phyloP scores from a whole-genome alignment of 1,140 invertebrate species.

The Pseudomyrmex concolor region DNA sequence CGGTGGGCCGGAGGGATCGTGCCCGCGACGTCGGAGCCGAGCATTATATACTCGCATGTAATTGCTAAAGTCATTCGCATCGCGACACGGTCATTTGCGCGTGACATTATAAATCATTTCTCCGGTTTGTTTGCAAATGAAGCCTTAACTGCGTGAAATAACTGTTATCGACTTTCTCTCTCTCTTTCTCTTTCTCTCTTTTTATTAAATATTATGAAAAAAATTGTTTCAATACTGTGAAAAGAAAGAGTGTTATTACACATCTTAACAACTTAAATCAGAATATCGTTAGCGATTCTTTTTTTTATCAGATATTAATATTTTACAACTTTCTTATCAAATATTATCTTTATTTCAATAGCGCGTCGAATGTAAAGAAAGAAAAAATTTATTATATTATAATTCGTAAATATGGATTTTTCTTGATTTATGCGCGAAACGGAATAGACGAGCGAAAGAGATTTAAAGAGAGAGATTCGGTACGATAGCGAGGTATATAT shows the following conservation, averaged over 20 bases:
- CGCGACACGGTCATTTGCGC: slow-evolving; percentile 34
- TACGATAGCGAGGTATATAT: background rate
- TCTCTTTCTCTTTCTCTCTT: too few relatives aligned
- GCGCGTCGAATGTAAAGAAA: too few relatives aligned
- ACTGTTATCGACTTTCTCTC: slow-evolving; percentile 2
- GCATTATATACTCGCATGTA: slow-evolving; percentile 20
- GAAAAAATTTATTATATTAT: too few relatives aligned
- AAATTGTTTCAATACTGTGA: background rate
- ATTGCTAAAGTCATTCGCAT: slow-evolving; percentile 15
- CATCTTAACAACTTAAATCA: too few relatives aligned
- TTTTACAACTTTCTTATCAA: too few relatives aligned
- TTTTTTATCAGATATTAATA: too few relatives aligned
- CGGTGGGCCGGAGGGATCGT: background rate
- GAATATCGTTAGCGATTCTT: too few relatives aligned
- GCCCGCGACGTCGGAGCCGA: background rate
- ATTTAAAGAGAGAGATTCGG: slow-evolving; percentile 11
- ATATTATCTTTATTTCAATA: too few relatives aligned
- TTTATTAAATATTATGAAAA: background rate
- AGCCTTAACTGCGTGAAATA: background rate
- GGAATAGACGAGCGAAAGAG: too few relatives aligned
- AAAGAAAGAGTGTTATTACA: background rate
- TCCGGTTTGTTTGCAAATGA: background rate
- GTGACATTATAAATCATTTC: slow-evolving; percentile 8
- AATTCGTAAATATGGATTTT: too few relatives aligned
- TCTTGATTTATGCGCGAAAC: too few relatives aligned